Evolutionary conservation across 92 coral and sea anemone genomes (phyloP).

Genomic region (Zoanthus solanderi): DNA sequence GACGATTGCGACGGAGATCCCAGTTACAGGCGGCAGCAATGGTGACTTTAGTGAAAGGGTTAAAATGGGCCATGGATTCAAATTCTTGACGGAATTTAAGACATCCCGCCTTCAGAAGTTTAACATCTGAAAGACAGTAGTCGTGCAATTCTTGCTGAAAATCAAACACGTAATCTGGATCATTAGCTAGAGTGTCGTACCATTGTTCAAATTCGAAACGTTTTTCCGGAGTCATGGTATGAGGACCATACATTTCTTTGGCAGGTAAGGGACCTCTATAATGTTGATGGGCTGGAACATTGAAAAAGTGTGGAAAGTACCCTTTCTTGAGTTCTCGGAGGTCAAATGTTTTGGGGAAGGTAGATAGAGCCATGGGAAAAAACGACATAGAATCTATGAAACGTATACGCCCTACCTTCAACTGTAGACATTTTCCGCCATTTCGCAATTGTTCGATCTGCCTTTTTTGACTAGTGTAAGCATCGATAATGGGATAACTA

Average conservation of each 20-base stretch:
- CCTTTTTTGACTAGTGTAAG: neutral
- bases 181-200: no score
- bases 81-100: neutral
- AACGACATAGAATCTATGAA: neutral
- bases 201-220: neutral
- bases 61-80: neutral
- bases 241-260: neutral
- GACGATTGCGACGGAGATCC: neutral
- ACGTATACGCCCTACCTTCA: slow-evolving; percentile 1
- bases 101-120: neutral
- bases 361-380: neutral
- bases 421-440: slow-evolving; percentile 3
- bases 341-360: slow-evolving; percentile 25
- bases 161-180: neutral
- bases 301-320: slow-evolving; percentile 8
- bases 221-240: neutral
- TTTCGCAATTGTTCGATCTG: neutral
- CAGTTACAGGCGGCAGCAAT: slow-evolving; percentile 24
- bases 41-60: neutral
- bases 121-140: slow-evolving; percentile 30
- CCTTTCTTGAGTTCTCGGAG: slow-evolving; percentile 6
- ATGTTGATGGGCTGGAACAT: neutral
- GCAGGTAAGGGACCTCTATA: slow-evolving; percentile 30
- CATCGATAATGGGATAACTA: slow-evolving; percentile 7
- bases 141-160: neutral